A percentile compares a stretch with the other conserved stretches of the same genome.
phyloP scores from a whole-genome alignment of 1,140 invertebrate genomes.

The Diabrotica undecimpunctata region DNA sequence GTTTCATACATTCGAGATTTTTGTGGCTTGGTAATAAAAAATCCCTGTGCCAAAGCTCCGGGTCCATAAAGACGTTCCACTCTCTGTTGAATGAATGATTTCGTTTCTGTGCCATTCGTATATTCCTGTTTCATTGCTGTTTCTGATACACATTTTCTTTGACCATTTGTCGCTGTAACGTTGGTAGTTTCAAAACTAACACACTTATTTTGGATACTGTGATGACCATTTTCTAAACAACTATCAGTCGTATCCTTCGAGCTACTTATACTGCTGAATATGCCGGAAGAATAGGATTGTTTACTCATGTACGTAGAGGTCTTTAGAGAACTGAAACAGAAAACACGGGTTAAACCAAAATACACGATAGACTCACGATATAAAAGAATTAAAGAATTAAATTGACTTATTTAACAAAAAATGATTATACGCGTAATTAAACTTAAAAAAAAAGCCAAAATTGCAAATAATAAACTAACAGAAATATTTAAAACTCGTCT shows the following conservation, averaged over 20 bases:
- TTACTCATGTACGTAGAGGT: constrained; percentile 32
- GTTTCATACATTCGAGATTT: constrained; percentile 38
- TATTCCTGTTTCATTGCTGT: constrained; percentile 34
- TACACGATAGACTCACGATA: no score
- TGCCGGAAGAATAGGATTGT: constrained; percentile 23
- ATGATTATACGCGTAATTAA: no score
- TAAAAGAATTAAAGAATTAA: no score
- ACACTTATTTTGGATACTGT: constrained; percentile 28
- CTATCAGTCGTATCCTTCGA: constrained; percentile 37
- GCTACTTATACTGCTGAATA: constrained; percentile 14
- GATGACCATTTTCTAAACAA: constrained; percentile 33
- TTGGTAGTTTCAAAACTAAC: constrained; percentile 31
- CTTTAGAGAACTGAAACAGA: constrained; percentile 21
- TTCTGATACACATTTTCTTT: constrained; percentile 15
- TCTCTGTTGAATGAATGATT: constrained; percentile 82
- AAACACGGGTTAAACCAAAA: not conserved
- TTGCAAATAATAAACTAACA: no score
- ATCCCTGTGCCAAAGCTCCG: constrained; percentile 76
- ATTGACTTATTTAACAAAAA: no score
- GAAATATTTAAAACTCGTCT: no score
- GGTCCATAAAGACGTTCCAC: constrained; percentile 84
- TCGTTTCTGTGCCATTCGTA: constrained; percentile 52
- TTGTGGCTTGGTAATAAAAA: constrained; percentile 64
- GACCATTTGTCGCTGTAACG: constrained; percentile 21
- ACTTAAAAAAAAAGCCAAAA: no score